Conservation (phyloP, 2,113 vertebrate species). For the Meriones unguiculatus region DNA sequence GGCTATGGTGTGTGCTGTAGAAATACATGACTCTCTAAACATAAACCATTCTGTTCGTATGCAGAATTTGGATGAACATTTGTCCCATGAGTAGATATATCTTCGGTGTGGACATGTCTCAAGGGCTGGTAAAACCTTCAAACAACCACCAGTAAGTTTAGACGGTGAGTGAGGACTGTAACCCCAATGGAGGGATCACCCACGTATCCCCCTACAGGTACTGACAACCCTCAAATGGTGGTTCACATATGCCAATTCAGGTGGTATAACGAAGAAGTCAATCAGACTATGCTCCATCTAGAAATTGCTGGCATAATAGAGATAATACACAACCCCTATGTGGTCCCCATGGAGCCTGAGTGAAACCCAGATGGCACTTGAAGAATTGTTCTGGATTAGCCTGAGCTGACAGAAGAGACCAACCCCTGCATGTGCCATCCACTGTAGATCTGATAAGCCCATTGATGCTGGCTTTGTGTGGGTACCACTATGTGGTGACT, state of each 20-base stretch:
- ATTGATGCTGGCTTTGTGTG: background rate
- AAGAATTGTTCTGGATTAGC: background rate
- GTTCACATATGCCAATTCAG: background rate
- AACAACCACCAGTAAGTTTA: background rate
- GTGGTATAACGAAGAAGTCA: background rate
- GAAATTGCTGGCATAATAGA: background rate
- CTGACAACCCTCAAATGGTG: background rate
- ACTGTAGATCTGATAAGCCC: background rate
- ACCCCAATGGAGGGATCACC: background rate
- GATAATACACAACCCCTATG: background rate
- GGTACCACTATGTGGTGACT: background rate
- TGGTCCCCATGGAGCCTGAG: background rate
- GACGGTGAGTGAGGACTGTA: background rate
- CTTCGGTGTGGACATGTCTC: background rate
- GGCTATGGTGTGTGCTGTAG: no score
- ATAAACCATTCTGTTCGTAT: background rate
- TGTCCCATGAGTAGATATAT: background rate
- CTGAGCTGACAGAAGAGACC: background rate
- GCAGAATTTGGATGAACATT: background rate
- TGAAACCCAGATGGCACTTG: background rate
- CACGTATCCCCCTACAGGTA: background rate
- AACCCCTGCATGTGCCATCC: background rate
- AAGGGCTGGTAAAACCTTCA: background rate
- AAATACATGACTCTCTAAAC: background rate
- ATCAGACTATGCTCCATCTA: background rate